phyloP scores from a whole-genome alignment of 2,113 vertebrate species.

The Nyctibius bracteatus region DNA sequence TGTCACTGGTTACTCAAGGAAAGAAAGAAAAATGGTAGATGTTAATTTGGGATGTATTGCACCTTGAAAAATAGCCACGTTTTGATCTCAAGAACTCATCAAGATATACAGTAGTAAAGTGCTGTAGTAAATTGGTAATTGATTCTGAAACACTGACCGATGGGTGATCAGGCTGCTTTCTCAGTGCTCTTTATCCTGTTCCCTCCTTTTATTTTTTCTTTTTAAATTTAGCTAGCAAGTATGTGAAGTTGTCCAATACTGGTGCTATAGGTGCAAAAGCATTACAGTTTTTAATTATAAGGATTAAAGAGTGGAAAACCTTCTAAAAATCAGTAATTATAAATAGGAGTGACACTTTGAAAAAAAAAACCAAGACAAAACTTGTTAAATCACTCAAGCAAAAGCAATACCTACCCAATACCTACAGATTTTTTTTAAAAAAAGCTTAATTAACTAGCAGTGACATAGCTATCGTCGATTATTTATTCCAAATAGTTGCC shows the following conservation, averaged over 20 bases:
- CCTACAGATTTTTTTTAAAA: neutral
- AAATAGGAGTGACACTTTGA: neutral
- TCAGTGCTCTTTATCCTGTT: neutral
- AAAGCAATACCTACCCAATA: neutral
- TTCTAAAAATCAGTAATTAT: neutral
- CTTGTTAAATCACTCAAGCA: neutral
- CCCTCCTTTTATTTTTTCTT: neutral
- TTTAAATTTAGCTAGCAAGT: neutral
- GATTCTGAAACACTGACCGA: neutral
- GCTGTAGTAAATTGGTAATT: conserved; percentile 7
- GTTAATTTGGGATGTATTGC: neutral
- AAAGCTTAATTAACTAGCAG: neutral
- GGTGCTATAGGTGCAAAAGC: neutral
- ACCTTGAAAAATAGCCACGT: neutral
- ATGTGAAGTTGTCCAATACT: neutral
- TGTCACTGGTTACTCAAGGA: neutral
- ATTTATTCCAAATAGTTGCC: neutral
- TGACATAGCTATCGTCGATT: neutral
- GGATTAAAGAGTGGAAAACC: neutral
- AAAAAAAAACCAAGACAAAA: neutral
- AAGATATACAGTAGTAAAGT: neutral
- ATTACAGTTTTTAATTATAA: neutral
- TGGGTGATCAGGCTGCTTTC: neutral
- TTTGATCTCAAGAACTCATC: neutral
- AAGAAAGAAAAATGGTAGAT: neutral